phyloP scores from a whole-genome alignment of 2,888 invertebrate species.

The Chesias legatella region DNA sequence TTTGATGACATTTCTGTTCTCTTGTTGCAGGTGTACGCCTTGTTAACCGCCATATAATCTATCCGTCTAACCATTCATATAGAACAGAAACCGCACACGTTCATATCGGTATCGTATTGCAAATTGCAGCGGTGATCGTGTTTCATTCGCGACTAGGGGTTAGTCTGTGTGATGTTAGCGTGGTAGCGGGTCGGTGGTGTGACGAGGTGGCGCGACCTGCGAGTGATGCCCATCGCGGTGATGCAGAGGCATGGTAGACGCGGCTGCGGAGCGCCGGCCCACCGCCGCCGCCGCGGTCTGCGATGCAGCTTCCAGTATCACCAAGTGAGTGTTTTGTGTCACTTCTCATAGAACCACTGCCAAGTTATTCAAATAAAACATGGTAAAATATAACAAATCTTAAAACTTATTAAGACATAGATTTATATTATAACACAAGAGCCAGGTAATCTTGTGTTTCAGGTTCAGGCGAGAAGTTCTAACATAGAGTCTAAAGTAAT shows the following conservation, averaged over 20 bases:
- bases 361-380: too few relatives aligned
- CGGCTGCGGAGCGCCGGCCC: conserved; percentile 76
- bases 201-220: conserved; percentile 50
- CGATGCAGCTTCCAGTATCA: conserved; percentile 65
- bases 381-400: too few relatives aligned
- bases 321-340: conserved; percentile 58
- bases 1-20: conserved; percentile 5
- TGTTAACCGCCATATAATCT: conserved; percentile 3
- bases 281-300: conserved; percentile 67
- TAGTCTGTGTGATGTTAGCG: conserved; percentile 51
- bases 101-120: conserved; percentile 31
- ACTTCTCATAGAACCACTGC: too few relatives aligned
- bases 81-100: conserved; percentile 27
- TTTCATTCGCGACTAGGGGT: conserved; percentile 43
- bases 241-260: conserved; percentile 80
- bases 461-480: too few relatives aligned
- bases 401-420: too few relatives aligned
- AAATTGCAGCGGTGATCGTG: conserved; percentile 44
- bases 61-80: conserved; percentile 7
- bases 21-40: conserved; percentile 30
- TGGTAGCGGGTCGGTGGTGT: conserved; percentile 53
- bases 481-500: too few relatives aligned
- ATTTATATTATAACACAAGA: too few relatives aligned
- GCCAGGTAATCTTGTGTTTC: too few relatives aligned
- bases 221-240: conserved; percentile 75